A percentile compares a stretch with the other conserved stretches of the same genome.
phyloP scores from a whole-genome alignment of 2,113 vertebrate species.

The Carassius auratus region DNA sequence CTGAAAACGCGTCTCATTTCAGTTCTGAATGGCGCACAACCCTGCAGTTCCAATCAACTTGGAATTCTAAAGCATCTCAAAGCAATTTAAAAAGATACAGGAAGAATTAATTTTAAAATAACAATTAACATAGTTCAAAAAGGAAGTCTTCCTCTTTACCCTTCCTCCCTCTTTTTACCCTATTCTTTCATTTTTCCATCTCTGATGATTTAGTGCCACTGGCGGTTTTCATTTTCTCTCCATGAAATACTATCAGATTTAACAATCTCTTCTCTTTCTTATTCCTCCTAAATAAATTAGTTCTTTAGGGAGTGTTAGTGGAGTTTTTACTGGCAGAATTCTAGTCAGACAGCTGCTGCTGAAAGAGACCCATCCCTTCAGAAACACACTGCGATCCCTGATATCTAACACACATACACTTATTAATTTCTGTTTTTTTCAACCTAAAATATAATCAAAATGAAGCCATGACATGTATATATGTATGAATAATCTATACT shows the following conservation, averaged over 20 bases:
- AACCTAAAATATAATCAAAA: not conserved
- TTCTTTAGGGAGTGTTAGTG: conserved; percentile 28
- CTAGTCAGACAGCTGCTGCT: conserved; percentile 17
- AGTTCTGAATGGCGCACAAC: not conserved
- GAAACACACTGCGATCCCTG: not conserved
- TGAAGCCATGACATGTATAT: not conserved
- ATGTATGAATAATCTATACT: not conserved
- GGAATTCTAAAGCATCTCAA: not conserved
- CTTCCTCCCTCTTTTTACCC: not conserved
- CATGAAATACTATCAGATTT: conserved; percentile 3
- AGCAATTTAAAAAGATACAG: not conserved
- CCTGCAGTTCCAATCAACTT: not conserved
- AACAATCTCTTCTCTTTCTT: conserved; percentile 10
- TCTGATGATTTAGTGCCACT: not conserved
- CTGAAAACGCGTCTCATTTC: not conserved
- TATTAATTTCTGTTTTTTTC: no score
- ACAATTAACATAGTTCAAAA: conserved; percentile 7
- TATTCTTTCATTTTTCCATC: not conserved
- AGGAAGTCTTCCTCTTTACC: not conserved
- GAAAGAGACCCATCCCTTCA: not conserved
- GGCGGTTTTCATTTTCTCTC: not conserved
- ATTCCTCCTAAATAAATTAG: conserved; percentile 22
- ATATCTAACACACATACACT: not conserved
- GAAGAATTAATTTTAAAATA: conserved; percentile 15
- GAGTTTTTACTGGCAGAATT: conserved; percentile 7